phyloP scores from a whole-genome alignment of 2,888 invertebrate genomes.

The Argynnis bischoffii region DNA sequence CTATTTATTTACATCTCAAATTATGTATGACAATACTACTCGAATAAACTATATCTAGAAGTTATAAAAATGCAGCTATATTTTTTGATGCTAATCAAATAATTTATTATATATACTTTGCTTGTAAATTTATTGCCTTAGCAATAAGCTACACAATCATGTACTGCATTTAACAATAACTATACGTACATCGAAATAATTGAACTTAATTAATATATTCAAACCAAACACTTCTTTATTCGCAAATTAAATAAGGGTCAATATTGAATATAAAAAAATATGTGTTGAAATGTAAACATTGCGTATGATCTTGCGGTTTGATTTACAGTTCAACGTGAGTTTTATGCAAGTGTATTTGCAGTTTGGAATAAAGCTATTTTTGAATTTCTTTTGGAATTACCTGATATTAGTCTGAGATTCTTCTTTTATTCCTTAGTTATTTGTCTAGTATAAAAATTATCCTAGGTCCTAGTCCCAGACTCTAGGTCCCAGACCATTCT shows the following conservation, averaged over 20 bases:
- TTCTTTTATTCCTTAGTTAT: no score
- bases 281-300: conserved; percentile 1
- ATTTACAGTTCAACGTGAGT: conserved; percentile 13
- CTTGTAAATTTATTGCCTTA: background rate
- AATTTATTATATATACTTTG: background rate
- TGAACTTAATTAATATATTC: background rate
- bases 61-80: no score
- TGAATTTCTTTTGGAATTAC: no score
- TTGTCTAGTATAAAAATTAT: no score
- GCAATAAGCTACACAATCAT: background rate
- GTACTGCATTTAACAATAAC: background rate
- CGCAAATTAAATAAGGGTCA: background rate
- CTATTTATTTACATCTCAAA: no score
- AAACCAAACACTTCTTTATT: background rate
- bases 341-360: conserved; percentile 12
- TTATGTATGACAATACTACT: no score
- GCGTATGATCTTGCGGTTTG: conserved; percentile 5
- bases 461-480: no score
- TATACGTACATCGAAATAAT: background rate
- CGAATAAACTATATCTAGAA: no score
- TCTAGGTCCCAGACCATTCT: no score
- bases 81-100: background rate
- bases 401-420: no score
- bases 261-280: conserved; percentile 1
- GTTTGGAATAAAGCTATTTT: no score